phyloP scores from a whole-genome alignment of 2,113 vertebrate species.

The Psittacara wagleri region DNA sequence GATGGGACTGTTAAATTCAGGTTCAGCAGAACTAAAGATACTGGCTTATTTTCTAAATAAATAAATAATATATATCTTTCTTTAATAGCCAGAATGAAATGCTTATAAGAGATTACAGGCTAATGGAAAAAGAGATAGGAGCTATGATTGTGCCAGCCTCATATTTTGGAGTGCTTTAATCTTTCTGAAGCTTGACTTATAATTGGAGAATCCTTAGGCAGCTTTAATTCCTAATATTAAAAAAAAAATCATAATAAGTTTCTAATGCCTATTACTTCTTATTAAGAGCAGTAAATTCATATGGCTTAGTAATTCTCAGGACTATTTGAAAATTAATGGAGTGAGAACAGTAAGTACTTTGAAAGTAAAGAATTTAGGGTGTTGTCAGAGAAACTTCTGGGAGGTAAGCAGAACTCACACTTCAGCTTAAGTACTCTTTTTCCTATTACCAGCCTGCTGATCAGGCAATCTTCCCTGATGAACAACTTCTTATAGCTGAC shows the following conservation, averaged over 20 bases:
- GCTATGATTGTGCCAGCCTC: conserved; percentile 25
- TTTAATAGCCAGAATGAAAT: background rate
- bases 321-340: conserved; percentile 46
- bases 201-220: conserved; percentile 60
- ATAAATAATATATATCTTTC: background rate
- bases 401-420: background rate
- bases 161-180: conserved; percentile 53
- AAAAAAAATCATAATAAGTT: conserved; percentile 14
- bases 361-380: background rate
- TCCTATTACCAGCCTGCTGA: background rate
- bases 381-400: background rate
- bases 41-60: conserved; percentile 19
- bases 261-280: conserved; percentile 39
- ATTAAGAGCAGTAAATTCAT: conserved; percentile 43
- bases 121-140: conserved; percentile 49
- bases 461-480: background rate
- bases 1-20: background rate
- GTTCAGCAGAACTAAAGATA: conserved; percentile 4
- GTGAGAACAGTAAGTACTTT: conserved; percentile 6
- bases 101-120: conserved; percentile 18
- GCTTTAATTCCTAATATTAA: conserved; percentile 62
- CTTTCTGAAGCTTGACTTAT: conserved; percentile 62
- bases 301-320: conserved; percentile 46
- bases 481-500: background rate
- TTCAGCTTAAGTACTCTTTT: background rate